phyloP scores from a whole-genome alignment of 1,140 invertebrate genomes.

The Papilio machaon region DNA sequence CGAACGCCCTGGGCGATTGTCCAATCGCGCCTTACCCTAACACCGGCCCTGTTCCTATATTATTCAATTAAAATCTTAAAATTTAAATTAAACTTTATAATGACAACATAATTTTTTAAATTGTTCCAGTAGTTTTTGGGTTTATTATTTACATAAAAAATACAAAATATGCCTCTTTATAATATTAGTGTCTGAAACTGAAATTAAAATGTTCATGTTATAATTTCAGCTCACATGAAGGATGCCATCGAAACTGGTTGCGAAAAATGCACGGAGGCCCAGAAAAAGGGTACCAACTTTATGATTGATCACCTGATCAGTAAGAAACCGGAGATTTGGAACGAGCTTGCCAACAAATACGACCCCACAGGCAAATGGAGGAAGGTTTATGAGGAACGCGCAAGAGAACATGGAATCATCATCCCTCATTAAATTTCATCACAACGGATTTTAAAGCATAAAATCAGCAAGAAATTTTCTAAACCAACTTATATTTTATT shows the following conservation, averaged over 20 bases:
- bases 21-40: too few relatives aligned
- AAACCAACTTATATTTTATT: neutral
- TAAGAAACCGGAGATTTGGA: conserved; percentile 83
- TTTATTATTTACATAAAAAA: too few relatives aligned
- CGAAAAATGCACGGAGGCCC: conserved; percentile 83
- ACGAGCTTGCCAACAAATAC: conserved; percentile 82
- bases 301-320: conserved; percentile 81
- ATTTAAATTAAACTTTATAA: too few relatives aligned
- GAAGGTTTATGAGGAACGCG: conserved; percentile 75
- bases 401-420: conserved; percentile 23
- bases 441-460: neutral
- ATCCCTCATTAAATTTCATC: conserved; percentile 15
- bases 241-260: conserved; percentile 85
- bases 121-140: too few relatives aligned
- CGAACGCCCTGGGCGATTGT: too few relatives aligned
- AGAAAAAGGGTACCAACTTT: conserved; percentile 80
- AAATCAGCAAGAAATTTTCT: neutral
- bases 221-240: conserved; percentile 73
- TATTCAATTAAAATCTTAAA: too few relatives aligned
- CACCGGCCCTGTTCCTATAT: too few relatives aligned
- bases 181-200: too few relatives aligned
- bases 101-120: too few relatives aligned
- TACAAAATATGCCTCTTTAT: too few relatives aligned
- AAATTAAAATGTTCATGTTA: neutral
- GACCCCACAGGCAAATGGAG: conserved; percentile 83